These are phyloP conservation scores for Syrmaticus mikado DNA, from an alignment of 2,113 vertebrate species.

Conservation along the genomic window DNA sequence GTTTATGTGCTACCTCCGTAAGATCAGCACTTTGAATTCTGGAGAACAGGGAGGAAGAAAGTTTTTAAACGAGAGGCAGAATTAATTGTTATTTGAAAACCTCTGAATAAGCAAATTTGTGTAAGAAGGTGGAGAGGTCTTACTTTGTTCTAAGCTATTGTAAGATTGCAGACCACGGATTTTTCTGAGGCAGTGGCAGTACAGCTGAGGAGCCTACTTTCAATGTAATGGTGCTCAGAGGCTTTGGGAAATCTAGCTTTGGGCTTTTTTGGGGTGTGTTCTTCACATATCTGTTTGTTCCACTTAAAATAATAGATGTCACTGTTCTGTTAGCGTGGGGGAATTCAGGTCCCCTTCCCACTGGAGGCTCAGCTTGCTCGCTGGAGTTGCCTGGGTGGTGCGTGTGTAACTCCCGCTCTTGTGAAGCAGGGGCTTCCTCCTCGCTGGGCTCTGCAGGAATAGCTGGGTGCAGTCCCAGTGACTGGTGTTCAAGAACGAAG, in stretches of 20 bases:
- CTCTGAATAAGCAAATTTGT: neutral
- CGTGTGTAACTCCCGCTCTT: neutral
- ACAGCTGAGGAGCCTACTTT: fast-evolving
- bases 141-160: neutral
- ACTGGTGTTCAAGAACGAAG: neutral
- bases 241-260: neutral
- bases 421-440: neutral
- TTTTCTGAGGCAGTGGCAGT: neutral
- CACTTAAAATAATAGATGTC: neutral
- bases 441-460: neutral
- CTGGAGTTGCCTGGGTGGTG: neutral
- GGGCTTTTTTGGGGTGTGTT: neutral
- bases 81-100: neutral
- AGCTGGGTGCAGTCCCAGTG: neutral
- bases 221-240: neutral
- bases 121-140: neutral
- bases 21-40: neutral
- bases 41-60: neutral
- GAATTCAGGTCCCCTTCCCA: neutral
- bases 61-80: neutral
- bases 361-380: neutral
- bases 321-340: neutral
- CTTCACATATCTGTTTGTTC: neutral
- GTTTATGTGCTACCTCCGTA: neutral
- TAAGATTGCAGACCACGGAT: neutral